Base-by-base conservation (phyloP, 2,113 vertebrate genomes). In the Sander vitreus region DNA sequence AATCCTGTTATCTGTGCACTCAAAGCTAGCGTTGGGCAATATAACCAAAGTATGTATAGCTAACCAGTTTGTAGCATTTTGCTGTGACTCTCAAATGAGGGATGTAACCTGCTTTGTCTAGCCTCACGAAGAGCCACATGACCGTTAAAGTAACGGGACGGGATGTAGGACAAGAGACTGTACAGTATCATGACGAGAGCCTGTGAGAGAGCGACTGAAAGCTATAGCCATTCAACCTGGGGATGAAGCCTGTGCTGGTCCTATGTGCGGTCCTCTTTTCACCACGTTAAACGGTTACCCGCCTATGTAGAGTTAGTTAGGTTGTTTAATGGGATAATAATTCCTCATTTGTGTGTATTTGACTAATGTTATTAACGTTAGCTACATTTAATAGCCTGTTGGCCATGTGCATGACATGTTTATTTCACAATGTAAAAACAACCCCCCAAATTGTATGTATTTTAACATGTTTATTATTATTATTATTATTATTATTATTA, bases 161-260 rank as follows among this genome's bases (percentile, higher is more conserved):
- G 88, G 88, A 89, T 91, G 86, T 78, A 74, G 88, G 92, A 84
- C 86, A 80, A 58, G 83, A 90, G 85, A 30, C 73, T 50, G 86
- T 25, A 69, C 3, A 50, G 78, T 76, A 0, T 80, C 55, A 69
- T 39, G 80, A 78, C 84, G 70, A 73, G 68, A 82, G 13, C 50
- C 68, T 10, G 66, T 60, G 58, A 57, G 70, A 73, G 68, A 82
- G 13, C 50, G 73, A 13, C 70, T 60, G 62, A 57, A n/a, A 81
- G 85, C 77, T 19, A 43, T 43, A 81, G 78, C 69, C 27, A 21
- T 9, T 6, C 76, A 73, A 50, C 64, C 80, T 8, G 65, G 57
- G 45, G 64, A 55, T 50, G 64, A 43, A 47, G 54, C 78, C 78
- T 67, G 62, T 16, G 18, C 36, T 47, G 68, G 50, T 6, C 8